Conservation (phyloP, 1,140 invertebrate genomes). For the Portunus trituberculatus region DNA sequence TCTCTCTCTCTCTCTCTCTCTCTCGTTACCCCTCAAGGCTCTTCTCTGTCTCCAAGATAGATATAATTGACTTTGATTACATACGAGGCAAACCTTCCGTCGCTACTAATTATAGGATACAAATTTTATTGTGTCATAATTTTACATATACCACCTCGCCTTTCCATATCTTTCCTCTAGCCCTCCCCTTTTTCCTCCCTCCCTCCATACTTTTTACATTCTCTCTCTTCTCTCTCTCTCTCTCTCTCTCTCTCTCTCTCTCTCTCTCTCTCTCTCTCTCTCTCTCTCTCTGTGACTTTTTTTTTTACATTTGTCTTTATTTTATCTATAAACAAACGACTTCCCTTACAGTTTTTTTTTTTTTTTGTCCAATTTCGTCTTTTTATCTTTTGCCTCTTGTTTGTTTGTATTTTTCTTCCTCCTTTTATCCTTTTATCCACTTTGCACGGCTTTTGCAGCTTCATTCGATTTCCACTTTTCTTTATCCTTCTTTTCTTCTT, state of each 20-base stretch:
- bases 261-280: constrained; percentile 20
- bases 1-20: background rate
- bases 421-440: no score
- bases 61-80: constrained; percentile 5
- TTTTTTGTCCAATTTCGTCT: no score
- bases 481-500: no score
- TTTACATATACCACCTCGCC: background rate
- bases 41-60: background rate
- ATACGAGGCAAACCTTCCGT: background rate
- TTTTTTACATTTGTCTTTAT: background rate
- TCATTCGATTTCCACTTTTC: no score
- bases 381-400: no score
- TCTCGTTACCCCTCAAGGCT: background rate
- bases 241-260: constrained; percentile 5
- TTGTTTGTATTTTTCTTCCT: no score
- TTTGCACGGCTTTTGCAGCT: no score
- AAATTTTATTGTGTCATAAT: background rate
- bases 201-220: background rate
- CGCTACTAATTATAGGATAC: background rate
- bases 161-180: background rate
- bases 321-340: no score
- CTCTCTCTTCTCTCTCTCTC: constrained; percentile 14
- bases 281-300: background rate
- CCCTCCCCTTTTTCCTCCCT: background rate
- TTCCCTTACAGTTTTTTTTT: no score